phyloP scores from a whole-genome alignment of 1,140 invertebrate species.

The Lordiphosa collinella region DNA sequence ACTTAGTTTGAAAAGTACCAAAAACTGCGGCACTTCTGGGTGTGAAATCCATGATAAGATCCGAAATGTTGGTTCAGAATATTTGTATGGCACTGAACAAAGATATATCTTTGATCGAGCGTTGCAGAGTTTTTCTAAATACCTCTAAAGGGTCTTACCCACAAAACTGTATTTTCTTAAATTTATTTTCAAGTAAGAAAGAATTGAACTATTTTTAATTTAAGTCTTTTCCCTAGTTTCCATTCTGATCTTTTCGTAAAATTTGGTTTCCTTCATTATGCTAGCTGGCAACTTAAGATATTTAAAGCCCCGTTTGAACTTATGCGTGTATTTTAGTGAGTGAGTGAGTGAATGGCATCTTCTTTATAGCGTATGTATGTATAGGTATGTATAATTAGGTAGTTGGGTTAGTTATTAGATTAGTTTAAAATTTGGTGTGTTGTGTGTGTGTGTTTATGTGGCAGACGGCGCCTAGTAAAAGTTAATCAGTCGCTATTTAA shows the following conservation, averaged over 20 bases:
- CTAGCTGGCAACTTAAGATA: conserved; percentile 74
- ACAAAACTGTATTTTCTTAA: no score
- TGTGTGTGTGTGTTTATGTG: conserved; percentile 24
- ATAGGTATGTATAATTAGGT: conserved; percentile 51
- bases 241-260: not conserved
- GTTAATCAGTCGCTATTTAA: conserved; percentile 70
- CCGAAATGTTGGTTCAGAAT: no score
- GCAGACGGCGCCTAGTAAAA: conserved; percentile 71
- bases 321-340: conserved; percentile 62
- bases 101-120: no score
- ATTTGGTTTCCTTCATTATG: conserved; percentile 41
- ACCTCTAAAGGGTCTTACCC: no score
- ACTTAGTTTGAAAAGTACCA: no score
- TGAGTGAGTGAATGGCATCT: conserved; percentile 49
- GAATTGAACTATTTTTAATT: no score
- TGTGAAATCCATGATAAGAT: no score
- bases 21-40: no score
- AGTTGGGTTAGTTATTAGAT: conserved; percentile 66
- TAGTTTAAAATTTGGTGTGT: conserved; percentile 44
- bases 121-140: no score
- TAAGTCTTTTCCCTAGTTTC: no score
- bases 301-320: conserved; percentile 72
- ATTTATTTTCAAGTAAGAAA: no score
- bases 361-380: conserved; percentile 39
- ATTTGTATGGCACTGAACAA: no score